Conservation (phyloP, 2,888 invertebrate species). For the Tortricodes alternella region DNA sequence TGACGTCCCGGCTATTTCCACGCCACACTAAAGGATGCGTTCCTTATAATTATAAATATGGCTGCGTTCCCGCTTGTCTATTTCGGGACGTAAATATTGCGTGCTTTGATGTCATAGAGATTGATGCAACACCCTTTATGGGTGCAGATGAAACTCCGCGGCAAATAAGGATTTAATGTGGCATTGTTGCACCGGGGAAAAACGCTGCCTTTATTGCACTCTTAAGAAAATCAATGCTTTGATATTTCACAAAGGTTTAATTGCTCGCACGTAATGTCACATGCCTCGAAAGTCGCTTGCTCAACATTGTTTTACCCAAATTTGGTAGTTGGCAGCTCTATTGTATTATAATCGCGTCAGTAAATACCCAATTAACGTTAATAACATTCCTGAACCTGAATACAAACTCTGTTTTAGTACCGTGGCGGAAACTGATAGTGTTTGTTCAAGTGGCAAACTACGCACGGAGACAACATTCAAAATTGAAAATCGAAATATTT, state of each 20-base stretch:
- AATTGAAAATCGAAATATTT: too few species aligned
- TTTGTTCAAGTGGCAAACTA: conserved; percentile 8
- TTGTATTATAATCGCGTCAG: conserved; percentile 26
- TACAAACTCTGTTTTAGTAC: conserved; percentile 7
- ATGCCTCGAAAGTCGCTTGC: conserved; percentile 2
- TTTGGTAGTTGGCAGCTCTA: conserved; percentile 11
- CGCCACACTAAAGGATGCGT: conserved; percentile 25
- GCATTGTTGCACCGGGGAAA: conserved; percentile 15
- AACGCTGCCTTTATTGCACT: conserved; percentile 1
- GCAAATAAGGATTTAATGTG: conserved; percentile 16
- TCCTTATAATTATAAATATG: conserved; percentile 29
- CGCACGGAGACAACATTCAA: neutral
- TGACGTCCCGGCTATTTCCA: conserved; percentile 23
- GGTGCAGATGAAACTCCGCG: conserved; percentile 21
- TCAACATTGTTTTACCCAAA: conserved; percentile 25
- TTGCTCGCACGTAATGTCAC: neutral
- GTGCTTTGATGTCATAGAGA: conserved; percentile 29
- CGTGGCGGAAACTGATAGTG: neutral
- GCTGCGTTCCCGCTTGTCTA: conserved; percentile 9
- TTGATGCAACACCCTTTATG: conserved; percentile 24
- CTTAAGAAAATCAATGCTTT: conserved; percentile 12
- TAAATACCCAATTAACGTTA: conserved; percentile 24
- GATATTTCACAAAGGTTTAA: conserved; percentile 13
- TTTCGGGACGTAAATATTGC: conserved; percentile 27
- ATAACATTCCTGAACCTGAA: conserved; percentile 16